Conservation (phyloP, 2,113 vertebrate genomes). For the Tragelaphus strepsiceros region DNA sequence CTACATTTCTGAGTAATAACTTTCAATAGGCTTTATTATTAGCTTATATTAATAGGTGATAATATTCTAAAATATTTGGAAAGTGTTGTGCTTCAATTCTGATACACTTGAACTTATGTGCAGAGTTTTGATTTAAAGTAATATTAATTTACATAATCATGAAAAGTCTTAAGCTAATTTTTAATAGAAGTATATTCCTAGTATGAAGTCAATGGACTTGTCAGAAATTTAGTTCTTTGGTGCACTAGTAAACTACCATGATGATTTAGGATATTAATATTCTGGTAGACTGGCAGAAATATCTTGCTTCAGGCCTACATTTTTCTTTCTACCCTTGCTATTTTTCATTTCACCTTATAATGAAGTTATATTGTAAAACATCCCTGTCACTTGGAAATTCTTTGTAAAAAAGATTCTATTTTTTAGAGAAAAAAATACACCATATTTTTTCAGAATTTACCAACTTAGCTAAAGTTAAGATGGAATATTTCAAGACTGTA, state of each 20-base stretch:
- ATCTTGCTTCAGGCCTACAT: background rate
- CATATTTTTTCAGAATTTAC: background rate
- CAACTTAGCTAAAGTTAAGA: background rate
- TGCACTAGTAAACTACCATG: background rate
- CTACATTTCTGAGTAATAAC: background rate
- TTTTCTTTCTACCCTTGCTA: rapidly evolving
- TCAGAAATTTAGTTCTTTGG: background rate
- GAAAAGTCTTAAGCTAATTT: background rate
- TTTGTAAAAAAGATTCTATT: background rate
- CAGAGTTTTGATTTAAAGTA: background rate
- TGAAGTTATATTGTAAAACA: background rate
- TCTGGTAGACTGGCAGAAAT: background rate
- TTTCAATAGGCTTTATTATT: background rate
- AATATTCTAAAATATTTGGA: background rate
- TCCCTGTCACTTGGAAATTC: background rate
- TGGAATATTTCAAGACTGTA: background rate
- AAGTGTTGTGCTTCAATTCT: background rate
- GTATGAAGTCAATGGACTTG: background rate
- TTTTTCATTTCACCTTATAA: background rate
- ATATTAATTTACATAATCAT: background rate
- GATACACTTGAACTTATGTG: background rate
- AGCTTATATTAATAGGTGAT: background rate
- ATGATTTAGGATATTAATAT: background rate
- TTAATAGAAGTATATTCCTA: background rate
- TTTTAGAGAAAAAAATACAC: background rate